These are phyloP conservation scores for Tipula confusa DNA, from an alignment of 2,888 invertebrate genomes.

Conservation along the genomic window DNA sequence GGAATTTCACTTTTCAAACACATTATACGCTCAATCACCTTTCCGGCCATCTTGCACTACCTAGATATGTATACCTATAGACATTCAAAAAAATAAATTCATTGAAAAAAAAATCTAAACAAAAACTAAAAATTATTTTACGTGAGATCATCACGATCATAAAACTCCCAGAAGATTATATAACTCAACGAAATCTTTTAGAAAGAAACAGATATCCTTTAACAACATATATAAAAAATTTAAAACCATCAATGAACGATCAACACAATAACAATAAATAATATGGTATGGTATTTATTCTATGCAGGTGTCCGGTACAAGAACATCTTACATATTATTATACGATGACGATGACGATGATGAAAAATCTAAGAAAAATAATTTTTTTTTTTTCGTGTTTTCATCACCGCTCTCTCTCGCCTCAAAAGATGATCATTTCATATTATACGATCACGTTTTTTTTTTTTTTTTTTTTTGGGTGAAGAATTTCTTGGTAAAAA, in stretches of 20 bases:
- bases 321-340: not conserved
- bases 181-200: not conserved
- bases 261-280: not conserved
- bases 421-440: not conserved
- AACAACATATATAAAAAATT: not conserved
- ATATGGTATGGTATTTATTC: not conserved
- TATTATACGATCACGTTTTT: not conserved
- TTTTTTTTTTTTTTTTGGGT: slow-evolving; percentile 5
- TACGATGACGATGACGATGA: slow-evolving; percentile 13
- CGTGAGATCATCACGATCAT: not conserved
- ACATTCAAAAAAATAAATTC: no score
- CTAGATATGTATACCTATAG: no score
- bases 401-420: not conserved
- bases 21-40: no score
- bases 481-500: slow-evolving; percentile 21
- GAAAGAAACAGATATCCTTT: slow-evolving; percentile 15
- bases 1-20: no score
- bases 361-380: not conserved
- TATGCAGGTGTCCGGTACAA: not conserved
- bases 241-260: not conserved
- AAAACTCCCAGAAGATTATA: slow-evolving; percentile 9
- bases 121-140: not conserved
- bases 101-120: not conserved
- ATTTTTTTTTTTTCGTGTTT: not conserved
- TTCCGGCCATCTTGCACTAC: no score